Evolutionary conservation across 2,888 invertebrate species (phyloP).

Genomic region (Cheilosia urbana): DNA sequence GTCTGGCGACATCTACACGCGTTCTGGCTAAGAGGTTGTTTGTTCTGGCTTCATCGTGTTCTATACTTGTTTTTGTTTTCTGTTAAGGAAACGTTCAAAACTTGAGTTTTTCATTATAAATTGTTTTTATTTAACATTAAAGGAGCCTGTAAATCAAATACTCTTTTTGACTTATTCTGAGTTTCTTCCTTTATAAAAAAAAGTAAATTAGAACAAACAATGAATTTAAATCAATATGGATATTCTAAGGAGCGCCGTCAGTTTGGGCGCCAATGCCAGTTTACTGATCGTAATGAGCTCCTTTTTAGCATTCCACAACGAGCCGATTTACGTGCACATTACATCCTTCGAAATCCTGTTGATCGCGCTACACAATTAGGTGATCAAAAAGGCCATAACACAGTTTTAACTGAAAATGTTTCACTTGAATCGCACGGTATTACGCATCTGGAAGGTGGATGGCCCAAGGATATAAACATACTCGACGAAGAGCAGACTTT

Average conservation of each 20-base stretch:
- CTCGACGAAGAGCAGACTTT: constrained; percentile 88
- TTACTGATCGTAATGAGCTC: constrained; percentile 87
- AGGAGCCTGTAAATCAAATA: no score
- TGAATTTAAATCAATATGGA: constrained; percentile 78
- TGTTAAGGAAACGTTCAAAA: no score
- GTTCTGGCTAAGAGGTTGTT: no score
- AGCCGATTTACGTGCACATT: constrained; percentile 84
- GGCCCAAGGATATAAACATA: constrained; percentile 90
- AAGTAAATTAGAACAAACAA: background rate
- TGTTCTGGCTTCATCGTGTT: no score
- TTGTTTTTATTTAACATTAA: no score
- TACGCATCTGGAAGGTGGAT: constrained; percentile 92
- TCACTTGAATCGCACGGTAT: constrained; percentile 85
- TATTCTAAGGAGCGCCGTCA: constrained; percentile 85
- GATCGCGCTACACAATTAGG: constrained; percentile 86
- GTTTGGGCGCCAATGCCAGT: constrained; percentile 90
- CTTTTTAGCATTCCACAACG: constrained; percentile 87
- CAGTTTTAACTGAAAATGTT: constrained; percentile 81
- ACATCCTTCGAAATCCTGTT: constrained; percentile 86
- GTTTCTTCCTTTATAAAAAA: background rate
- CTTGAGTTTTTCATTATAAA: no score
- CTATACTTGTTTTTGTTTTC: no score
- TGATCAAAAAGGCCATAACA: constrained; percentile 80
- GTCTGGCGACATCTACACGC: no score
- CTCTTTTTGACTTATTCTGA: background rate